Percentiles rank a stretch among this genome's conserved stretches.
phyloP scores from a whole-genome alignment of 2,113 vertebrate genomes.

The Glaucidium brasilianum region DNA sequence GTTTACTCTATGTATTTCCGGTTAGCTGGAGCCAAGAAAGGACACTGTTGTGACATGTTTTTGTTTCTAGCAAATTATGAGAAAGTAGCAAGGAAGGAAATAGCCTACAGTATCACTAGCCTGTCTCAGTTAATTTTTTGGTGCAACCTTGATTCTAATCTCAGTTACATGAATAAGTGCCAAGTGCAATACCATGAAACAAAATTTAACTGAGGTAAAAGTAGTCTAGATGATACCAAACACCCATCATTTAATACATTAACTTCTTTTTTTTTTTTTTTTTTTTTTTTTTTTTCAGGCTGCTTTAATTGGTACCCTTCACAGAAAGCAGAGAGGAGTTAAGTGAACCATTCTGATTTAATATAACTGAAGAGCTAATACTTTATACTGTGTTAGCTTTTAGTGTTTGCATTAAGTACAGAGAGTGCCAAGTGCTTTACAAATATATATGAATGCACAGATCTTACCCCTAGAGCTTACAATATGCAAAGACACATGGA shows the following conservation, averaged over 20 bases:
- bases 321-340: not conserved
- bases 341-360: not conserved
- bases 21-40: not conserved
- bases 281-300: not conserved
- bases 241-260: not conserved
- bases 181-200: not conserved
- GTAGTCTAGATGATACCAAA: not conserved
- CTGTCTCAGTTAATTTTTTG: not conserved
- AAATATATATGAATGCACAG: not conserved
- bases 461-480: not conserved
- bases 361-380: not conserved
- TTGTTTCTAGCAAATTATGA: not conserved
- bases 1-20: not conserved
- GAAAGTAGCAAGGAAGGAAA: not conserved
- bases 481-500: not conserved
- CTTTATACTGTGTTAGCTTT: not conserved
- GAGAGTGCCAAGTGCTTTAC: not conserved
- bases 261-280: not conserved
- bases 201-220: not conserved
- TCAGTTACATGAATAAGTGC: not conserved
- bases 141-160: not conserved
- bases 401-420: conserved; percentile 1
- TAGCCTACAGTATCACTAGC: not conserved
- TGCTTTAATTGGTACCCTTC: not conserved
- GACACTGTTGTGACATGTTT: not conserved